Conservation (phyloP, 2,113 vertebrate species). For the Hucho hucho region DNA sequence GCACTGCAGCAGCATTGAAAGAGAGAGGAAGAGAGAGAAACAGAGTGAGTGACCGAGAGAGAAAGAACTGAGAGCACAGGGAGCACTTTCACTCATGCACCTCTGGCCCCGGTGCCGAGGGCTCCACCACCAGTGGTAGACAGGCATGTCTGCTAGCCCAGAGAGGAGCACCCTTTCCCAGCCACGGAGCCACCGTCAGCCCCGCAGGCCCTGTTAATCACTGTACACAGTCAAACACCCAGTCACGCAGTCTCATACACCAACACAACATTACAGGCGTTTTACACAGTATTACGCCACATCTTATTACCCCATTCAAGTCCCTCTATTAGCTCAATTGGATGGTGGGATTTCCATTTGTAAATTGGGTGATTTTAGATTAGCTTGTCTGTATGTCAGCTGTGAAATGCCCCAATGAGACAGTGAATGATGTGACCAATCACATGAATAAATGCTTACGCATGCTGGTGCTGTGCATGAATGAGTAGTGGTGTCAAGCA, state of each 20-base stretch:
- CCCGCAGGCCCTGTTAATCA: slow-evolving; percentile 71
- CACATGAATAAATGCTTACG: slow-evolving; percentile 63
- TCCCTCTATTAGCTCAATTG: slow-evolving; percentile 82
- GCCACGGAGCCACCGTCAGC: slow-evolving; percentile 57
- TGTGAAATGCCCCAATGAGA: slow-evolving; percentile 71
- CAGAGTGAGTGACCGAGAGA: too few species aligned
- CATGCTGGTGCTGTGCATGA: slow-evolving; percentile 38
- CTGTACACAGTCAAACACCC: slow-evolving; percentile 70
- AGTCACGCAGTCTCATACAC: slow-evolving; percentile 70
- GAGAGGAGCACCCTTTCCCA: slow-evolving; percentile 63
- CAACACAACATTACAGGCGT: slow-evolving; percentile 79
- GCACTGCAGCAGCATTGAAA: slow-evolving; percentile 61
- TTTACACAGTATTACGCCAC: slow-evolving; percentile 82
- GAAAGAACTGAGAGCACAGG: slow-evolving; percentile 37
- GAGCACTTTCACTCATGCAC: slow-evolving; percentile 51
- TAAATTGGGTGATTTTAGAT: slow-evolving; percentile 82
- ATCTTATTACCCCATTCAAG: slow-evolving; percentile 81
- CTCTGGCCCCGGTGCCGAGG: slow-evolving; percentile 39
- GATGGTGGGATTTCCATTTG: slow-evolving; percentile 82
- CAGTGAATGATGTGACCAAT: slow-evolving; percentile 73
- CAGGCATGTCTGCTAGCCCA: slow-evolving; percentile 61
- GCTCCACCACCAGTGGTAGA: slow-evolving; percentile 54
- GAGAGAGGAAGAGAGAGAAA: slow-evolving; percentile 19
- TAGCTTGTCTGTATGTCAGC: slow-evolving; percentile 77
- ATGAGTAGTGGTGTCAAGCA: slow-evolving; percentile 39